phyloP scores from a whole-genome alignment of 2,113 vertebrate species.

The Aviceda subcristata region DNA sequence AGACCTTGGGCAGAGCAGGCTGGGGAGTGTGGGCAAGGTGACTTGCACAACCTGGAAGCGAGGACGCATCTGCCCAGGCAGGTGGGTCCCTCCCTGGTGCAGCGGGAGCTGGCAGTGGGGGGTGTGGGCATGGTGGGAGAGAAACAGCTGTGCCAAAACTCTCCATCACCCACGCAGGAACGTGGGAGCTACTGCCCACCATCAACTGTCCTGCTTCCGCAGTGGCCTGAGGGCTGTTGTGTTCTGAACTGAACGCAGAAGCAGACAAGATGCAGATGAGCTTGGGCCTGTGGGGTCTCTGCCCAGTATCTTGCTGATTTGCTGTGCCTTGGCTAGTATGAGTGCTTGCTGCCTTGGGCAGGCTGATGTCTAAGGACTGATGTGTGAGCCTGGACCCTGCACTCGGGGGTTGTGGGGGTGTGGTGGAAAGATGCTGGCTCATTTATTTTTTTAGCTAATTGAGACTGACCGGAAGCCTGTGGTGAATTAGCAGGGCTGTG shows the following conservation, averaged over 20 bases:
- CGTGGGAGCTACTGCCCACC: not conserved
- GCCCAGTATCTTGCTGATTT: rapidly evolving
- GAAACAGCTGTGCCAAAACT: not conserved
- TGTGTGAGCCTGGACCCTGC: not conserved
- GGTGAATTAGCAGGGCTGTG: not conserved
- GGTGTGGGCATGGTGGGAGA: not conserved
- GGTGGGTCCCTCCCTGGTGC: not conserved
- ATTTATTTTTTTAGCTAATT: slow-evolving; percentile 22
- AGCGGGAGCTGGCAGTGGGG: rapidly evolving
- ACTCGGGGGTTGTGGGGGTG: rapidly evolving
- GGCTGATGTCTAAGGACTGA: not conserved
- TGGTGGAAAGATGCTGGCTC: not conserved
- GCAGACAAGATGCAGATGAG: not conserved
- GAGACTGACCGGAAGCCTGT: not conserved
- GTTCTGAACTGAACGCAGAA: not conserved
- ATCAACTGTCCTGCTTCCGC: not conserved
- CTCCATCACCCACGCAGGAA: rapidly evolving
- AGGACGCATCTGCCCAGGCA: not conserved
- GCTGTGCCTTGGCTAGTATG: rapidly evolving
- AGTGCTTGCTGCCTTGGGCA: not conserved
- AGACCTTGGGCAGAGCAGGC: not conserved
- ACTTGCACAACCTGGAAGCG: rapidly evolving
- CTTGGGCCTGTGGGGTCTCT: rapidly evolving
- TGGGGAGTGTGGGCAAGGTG: not conserved
- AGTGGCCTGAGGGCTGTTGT: rapidly evolving